Conservation (phyloP, 2,113 vertebrate species). For the Corythaixoides concolor region DNA sequence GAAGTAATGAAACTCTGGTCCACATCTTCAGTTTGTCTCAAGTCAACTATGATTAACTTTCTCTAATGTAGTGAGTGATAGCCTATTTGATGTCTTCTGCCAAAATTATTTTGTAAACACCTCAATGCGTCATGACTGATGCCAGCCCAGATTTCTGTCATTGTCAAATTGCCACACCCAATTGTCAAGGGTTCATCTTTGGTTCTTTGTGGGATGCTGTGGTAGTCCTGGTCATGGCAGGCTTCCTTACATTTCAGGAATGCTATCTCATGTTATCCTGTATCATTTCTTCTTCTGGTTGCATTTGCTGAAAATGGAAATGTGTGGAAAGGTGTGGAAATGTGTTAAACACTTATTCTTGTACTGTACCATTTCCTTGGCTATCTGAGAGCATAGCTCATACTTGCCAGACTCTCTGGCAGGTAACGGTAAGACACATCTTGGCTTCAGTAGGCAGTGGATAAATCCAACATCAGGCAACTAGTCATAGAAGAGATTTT, state of each 20-base stretch:
- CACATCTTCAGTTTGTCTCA: background rate
- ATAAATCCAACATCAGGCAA: background rate
- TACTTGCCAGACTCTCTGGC: background rate
- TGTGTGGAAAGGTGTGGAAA: background rate
- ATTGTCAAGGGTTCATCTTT: background rate
- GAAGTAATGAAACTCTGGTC: background rate
- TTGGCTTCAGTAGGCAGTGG: background rate
- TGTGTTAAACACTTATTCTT: background rate
- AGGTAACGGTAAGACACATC: background rate
- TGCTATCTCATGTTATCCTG: background rate
- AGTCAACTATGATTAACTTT: background rate
- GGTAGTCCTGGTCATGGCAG: background rate
- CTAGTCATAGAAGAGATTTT: background rate
- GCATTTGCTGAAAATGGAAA: background rate
- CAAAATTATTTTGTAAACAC: background rate
- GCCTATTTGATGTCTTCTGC: background rate
- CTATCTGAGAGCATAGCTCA: background rate
- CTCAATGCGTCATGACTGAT: rapidly evolving
- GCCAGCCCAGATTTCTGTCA: background rate
- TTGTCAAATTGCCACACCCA: rapidly evolving
- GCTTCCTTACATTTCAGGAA: background rate
- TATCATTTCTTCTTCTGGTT: background rate
- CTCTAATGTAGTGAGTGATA: background rate
- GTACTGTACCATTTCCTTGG: background rate
- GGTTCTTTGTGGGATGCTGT: background rate